Base-by-base conservation (phyloP, 1,140 invertebrate genomes). In the Macrobrachium rosenbergii region DNA sequence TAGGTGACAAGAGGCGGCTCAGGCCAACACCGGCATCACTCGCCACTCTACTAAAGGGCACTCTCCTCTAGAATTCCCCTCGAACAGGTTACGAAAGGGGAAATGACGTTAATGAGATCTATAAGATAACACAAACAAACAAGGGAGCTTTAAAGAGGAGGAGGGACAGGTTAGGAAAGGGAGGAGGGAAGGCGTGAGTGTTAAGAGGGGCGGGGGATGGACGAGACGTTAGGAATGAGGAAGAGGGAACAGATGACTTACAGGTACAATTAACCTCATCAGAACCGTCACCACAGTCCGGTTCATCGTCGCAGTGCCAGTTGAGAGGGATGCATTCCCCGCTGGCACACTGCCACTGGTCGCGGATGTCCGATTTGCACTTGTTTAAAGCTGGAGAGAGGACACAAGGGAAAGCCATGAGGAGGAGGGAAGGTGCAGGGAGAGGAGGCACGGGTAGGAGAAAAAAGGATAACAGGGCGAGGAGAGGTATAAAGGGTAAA, bases 301-400 rank as follows among this genome's bases (percentile, higher is more conserved):
- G 93, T 91, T 97, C 96, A 2, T 96, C 96, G 91, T 98, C 97
- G 92, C 97, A 98, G 19, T 94, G 92, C 96, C 96, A 97, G 62
- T 92, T 60, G 43, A 58, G n/a, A n/a, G 78, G 59, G 11, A 87
- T 73, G 58, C 85, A 87, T 21, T 64, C 28, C 23, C 85, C 85
- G 19, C 37, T 45, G 58, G 19, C 11, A 59, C 85, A 87, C 28
- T 16, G 75, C 75, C 75, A 59, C 11, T 52, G 52, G 11, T 77
- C 52, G 21, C 19, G 28, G 11, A 16, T 2, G 45, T 58, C 75
- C 3, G 10, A 16, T n/a, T 58, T 52, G 75, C 52, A 77, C 52
- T 77, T 59, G 52, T 28, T 17, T n/a, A 77, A 14, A 43, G 52
- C 52, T 52, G 52, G 12, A 52, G 52, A 52, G 52, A 52, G 52